Evolutionary conservation across 2,888 invertebrate species (phyloP).

Genomic region (Zele albiditarsus): DNA sequence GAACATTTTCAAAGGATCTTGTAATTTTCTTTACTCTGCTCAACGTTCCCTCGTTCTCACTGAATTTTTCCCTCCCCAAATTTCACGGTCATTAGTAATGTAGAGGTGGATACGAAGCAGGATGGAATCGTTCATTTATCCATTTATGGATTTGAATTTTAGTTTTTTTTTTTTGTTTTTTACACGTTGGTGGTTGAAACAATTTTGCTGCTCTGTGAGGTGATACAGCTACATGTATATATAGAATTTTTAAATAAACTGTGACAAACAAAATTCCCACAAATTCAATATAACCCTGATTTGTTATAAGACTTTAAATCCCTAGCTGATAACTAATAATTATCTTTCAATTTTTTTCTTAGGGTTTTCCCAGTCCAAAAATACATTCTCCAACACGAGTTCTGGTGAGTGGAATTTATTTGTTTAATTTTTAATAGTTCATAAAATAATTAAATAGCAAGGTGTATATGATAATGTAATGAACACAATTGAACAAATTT

Average conservation of each 20-base stretch:
- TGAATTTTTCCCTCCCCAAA: not conserved
- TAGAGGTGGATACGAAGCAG: not conserved
- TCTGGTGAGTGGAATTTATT: slow-evolving; percentile 61
- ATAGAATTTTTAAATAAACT: too few species aligned
- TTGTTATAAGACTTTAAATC: too few species aligned
- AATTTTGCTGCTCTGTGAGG: too few species aligned
- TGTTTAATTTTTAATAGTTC: not conserved
- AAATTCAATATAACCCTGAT: too few species aligned
- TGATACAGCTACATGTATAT: too few species aligned
- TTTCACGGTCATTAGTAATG: not conserved
- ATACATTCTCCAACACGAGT: slow-evolving; percentile 65
- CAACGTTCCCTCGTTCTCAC: slow-evolving; percentile 8
- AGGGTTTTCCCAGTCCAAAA: slow-evolving; percentile 69
- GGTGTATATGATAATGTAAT: not conserved
- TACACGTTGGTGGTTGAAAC: too few species aligned
- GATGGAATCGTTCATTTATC: not conserved
- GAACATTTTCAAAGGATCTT: slow-evolving; percentile 20
- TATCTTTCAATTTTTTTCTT: slow-evolving; percentile 52
- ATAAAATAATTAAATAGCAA: not conserved
- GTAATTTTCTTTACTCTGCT: slow-evolving; percentile 1
- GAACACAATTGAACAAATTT: not conserved
- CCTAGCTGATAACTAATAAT: too few species aligned
- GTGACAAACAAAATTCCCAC: too few species aligned
- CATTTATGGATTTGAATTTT: not conserved
- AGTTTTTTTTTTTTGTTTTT: not conserved